Evolutionary conservation across 1,140 invertebrate species (phyloP).

Genomic region (roundworm (Caenorhabditis elegans)): WBcel235 BX284602.5:6569001-6569500

Average conservation of each 20-base stretch:
- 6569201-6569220: background rate
- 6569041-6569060: background rate
- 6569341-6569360: background rate
- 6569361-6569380: background rate
- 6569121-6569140: background rate
- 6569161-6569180: background rate
- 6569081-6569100: background rate
- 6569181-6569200: background rate
- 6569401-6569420: background rate
- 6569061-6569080: background rate
- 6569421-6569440: background rate
- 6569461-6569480: background rate
- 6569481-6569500: too few relatives aligned
- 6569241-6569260: background rate
- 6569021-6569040: background rate
- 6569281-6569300: background rate
- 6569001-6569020: background rate
- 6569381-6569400: background rate
- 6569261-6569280: background rate
- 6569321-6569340: background rate
- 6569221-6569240: background rate
- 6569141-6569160: background rate
- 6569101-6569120: background rate
- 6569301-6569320: background rate
- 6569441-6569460: background rate